Evolutionary conservation across 2,888 invertebrate genomes (phyloP), one percentile per base, ranked within the genome.

Genomic region (Drosophila merina): DNA sequence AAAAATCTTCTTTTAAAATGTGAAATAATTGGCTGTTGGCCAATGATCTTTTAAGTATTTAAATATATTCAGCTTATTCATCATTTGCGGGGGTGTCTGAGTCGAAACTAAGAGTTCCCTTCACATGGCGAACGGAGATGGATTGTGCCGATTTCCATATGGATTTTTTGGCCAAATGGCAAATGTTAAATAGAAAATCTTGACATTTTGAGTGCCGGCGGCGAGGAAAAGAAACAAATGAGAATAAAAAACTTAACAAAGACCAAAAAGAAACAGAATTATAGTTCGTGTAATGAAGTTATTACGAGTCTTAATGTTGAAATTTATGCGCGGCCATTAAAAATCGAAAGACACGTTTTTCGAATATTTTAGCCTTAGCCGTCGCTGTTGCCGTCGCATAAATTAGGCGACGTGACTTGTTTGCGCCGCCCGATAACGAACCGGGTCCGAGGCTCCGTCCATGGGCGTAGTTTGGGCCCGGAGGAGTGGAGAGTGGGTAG

Each of bases 271-370:
- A 48, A 70, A 70, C 54, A 55, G 60, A 83, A 80, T 76, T 79
- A 80, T 83, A 83, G 83, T 83, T 86, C 74, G 79, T 86, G 88
- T 88, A 87, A 89, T 89, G 86, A 89, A 89, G 89, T 89, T 89
- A 87, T 89, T 88, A 88, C 75, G 79, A 85, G 79, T 76, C 82
- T 88, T 89, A 87, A 88, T 89, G 85, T 78, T 79, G 75, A 83
- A 89, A 88, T 89, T 89, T 88, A 88, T 89, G 86, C 88, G 76
- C 73, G 72, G 74, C 79, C 77, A 89, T 89, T 86, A 86, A 89
- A 89, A 78, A 73, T 76, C 77, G 76, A 81, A 78, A 80, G 88
- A 81, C 87, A 89, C 86, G 88, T 82, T 88, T 88, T 76, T 73
- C 52, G 88, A 88, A 89, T 89, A 86, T 88, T 82, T 88, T 81